Conservation (phyloP, 2,113 vertebrate species). For the Leptobrachium leishanense region DNA sequence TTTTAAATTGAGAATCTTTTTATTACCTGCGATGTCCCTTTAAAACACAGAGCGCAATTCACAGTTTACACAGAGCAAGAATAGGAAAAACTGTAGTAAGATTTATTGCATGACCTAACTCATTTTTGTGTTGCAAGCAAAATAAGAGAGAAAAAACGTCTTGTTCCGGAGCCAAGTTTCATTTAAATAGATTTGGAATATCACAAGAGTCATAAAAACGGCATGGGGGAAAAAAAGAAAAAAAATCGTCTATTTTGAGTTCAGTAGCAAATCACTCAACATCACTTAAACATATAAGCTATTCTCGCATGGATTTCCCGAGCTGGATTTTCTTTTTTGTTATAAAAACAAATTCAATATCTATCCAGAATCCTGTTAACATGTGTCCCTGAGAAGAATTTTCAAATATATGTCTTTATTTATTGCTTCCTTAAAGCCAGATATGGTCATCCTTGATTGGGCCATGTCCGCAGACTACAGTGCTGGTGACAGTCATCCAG, state of each 20-base stretch:
- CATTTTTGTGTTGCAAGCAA: constrained; percentile 26
- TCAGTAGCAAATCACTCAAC: constrained; percentile 38
- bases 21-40: too few relatives aligned
- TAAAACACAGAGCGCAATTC: neutral
- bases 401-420: too few relatives aligned
- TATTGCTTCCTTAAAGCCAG: neutral
- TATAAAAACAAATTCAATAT: too few relatives aligned
- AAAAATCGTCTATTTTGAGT: constrained; percentile 20
- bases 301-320: constrained; percentile 32
- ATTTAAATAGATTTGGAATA: constrained; percentile 36
- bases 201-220: constrained; percentile 30
- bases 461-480: too few relatives aligned
- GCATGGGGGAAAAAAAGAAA: neutral
- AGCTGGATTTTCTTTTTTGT: neutral
- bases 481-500: too few relatives aligned
- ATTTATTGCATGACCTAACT: constrained; percentile 34
- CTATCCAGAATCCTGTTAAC: constrained; percentile 1
- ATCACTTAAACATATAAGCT: constrained; percentile 38
- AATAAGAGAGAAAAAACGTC: constrained; percentile 9
- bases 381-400: constrained; percentile 14
- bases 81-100: constrained; percentile 23
- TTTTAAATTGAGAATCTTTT: too few relatives aligned
- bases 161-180: constrained; percentile 41
- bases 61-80: constrained; percentile 14
- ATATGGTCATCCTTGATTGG: too few relatives aligned